Evolutionary conservation across 2,888 invertebrate genomes (phyloP), one percentile per base, ranked within the genome.

Genomic region (Meganola albula): DNA sequence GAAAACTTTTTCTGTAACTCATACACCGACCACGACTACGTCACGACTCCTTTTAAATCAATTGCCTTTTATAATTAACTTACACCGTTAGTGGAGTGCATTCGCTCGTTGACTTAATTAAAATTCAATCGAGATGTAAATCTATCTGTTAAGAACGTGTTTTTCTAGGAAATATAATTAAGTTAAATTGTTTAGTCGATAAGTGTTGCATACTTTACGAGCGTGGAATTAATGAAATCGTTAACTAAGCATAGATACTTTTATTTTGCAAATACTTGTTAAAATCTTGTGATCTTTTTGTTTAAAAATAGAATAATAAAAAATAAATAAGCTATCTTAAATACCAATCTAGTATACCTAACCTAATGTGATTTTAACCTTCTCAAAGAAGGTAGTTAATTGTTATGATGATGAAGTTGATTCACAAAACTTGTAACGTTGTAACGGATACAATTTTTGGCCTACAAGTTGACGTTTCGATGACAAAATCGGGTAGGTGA

Each of bases 1-100:
- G 86, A 85, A 85, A 87, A 86, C 74, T 86, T 87, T 86, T 86
- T 84, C 84, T 84, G 75, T 82, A 78, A 84, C 83, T 84, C 82
- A 82, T 80, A 82, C 78, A 74, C 69, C 74, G 73, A 55, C 74
- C 75, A 65, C 75, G 80, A 77, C 74, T 74, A 65, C 75, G 80
- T 77, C 78, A 77, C 76, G 66, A 69, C 74, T 74, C 75, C 80
- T 80, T 79, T 84, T 82, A 79, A 80, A 84, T 84, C 84, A 80
- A 85, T 84, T 85, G 83, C 78, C 74, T 84, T 83, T 82, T 78
- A 75, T 84, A 85, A 85, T 85, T 85, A 85, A 78, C 80, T 83
- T 80, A 79, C 65, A 70, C 67, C 61, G 68, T 74, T 77, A 76
- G 74, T 75, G 68, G 68, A 80, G 78, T 82, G 82, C 79, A 80